Evolutionary conservation across 2,888 invertebrate genomes (phyloP).

Genomic region (Nomada ferruginata): DNA sequence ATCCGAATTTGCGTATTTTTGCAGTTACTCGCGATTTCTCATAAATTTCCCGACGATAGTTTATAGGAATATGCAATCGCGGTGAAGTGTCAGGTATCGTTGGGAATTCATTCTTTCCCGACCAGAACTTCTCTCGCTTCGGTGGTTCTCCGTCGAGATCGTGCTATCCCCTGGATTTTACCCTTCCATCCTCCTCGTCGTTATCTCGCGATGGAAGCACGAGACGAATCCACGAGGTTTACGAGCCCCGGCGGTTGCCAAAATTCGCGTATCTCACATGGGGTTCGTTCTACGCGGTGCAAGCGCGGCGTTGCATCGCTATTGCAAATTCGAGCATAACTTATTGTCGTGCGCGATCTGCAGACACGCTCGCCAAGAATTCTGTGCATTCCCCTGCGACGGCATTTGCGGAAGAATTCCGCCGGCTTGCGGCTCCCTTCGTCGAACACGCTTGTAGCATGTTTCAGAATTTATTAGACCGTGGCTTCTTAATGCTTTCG

Average conservation of each 20-base stretch:
- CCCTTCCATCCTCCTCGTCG: neutral
- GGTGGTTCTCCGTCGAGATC: neutral
- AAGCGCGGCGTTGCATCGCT: neutral
- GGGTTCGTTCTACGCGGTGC: neutral
- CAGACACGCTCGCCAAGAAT: slow-evolving; percentile 45
- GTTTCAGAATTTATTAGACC: slow-evolving; percentile 25
- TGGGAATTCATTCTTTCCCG: neutral
- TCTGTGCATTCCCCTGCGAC: slow-evolving; percentile 20
- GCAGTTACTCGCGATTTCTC: no score
- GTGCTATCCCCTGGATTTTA: neutral
- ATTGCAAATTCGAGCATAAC: slow-evolving; percentile 47
- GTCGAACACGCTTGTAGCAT: slow-evolving; percentile 26
- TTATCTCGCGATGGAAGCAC: neutral
- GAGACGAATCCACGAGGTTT: slow-evolving; percentile 12
- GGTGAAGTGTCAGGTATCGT: neutral
- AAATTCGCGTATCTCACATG: slow-evolving; percentile 39
- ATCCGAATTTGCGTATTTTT: no score
- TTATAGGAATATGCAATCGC: neutral
- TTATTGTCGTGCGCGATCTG: slow-evolving; percentile 40
- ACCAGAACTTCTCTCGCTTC: neutral
- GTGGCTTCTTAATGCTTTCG: slow-evolving; percentile 24
- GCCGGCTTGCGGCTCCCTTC: slow-evolving; percentile 15
- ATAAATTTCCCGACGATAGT: no score
- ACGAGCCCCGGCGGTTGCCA: slow-evolving; percentile 31
- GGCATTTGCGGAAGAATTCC: slow-evolving; percentile 37